These are phyloP conservation scores for Aspidapion aeneum DNA, from an alignment of 2,888 invertebrate species.

Conservation along the genomic window DNA sequence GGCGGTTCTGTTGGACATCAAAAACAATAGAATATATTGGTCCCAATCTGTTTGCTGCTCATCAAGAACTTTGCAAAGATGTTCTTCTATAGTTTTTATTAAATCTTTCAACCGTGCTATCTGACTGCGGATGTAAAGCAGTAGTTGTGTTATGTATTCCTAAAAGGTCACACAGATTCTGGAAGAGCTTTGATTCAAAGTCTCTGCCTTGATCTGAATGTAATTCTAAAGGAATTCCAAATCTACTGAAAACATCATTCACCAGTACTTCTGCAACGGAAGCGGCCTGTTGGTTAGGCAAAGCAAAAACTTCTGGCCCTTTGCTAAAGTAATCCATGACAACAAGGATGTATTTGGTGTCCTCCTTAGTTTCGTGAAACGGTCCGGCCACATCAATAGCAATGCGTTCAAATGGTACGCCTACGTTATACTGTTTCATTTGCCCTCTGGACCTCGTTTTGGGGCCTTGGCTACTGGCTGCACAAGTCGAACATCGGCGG, in stretches of 20 bases:
- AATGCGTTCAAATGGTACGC: no score
- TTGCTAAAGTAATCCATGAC: no score
- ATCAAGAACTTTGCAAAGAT: not conserved
- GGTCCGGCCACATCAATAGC: no score
- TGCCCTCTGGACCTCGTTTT: no score
- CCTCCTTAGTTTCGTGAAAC: no score
- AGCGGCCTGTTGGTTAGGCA: not conserved
- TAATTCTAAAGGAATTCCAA: not conserved
- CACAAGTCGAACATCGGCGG: no score
- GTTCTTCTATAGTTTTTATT: not conserved
- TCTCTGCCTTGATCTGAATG: not conserved
- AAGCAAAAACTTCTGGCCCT: not conserved
- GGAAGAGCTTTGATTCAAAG: not conserved
- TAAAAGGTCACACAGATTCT: not conserved
- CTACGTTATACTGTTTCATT: no score
- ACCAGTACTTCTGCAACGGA: not conserved
- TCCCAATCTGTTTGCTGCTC: not conserved
- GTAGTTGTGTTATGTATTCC: not conserved
- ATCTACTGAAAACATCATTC: not conserved
- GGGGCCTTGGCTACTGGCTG: no score
- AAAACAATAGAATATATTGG: no score
- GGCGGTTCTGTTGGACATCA: no score
- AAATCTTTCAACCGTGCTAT: not conserved
- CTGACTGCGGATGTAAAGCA: not conserved
- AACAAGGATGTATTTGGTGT: no score